A percentile compares a stretch with the other conserved stretches of the same genome.
phyloP scores from a whole-genome alignment of 2,888 invertebrate genomes.

The Ellobium chinense region DNA sequence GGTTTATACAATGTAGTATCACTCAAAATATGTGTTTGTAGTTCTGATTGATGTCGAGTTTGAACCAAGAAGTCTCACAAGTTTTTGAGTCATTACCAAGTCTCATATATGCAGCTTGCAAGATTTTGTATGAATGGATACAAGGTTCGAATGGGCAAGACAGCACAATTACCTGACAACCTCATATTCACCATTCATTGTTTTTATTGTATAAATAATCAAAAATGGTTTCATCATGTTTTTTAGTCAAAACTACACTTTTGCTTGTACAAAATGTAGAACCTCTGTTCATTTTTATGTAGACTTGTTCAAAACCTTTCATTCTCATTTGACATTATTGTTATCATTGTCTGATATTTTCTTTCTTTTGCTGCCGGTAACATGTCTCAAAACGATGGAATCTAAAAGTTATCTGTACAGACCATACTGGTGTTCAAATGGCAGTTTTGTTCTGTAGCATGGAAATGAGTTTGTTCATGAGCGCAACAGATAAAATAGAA shows the following conservation, averaged over 20 bases:
- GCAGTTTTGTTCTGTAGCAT: too few relatives aligned
- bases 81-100: not conserved
- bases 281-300: not conserved
- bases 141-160: not conserved
- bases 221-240: not conserved
- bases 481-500: too few relatives aligned
- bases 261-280: not conserved
- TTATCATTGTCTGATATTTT: not conserved
- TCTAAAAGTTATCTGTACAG: not conserved
- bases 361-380: not conserved
- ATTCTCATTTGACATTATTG: not conserved
- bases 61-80: not conserved
- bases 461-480: too few relatives aligned
- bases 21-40: too few relatives aligned
- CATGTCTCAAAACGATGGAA: not conserved
- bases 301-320: not conserved
- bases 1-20: too few relatives aligned
- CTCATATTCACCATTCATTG: not conserved
- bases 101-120: slow-evolving; percentile 17
- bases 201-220: not conserved
- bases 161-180: not conserved
- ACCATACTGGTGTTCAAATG: not conserved
- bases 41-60: too few relatives aligned
- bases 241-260: not conserved
- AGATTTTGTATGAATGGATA: not conserved